Percentiles rank a stretch among this genome's conserved stretches.
Evolutionary conservation across 2,797 vertebrate genomes (phyloP).

Genomic region (Pampus argenteus): DNA sequence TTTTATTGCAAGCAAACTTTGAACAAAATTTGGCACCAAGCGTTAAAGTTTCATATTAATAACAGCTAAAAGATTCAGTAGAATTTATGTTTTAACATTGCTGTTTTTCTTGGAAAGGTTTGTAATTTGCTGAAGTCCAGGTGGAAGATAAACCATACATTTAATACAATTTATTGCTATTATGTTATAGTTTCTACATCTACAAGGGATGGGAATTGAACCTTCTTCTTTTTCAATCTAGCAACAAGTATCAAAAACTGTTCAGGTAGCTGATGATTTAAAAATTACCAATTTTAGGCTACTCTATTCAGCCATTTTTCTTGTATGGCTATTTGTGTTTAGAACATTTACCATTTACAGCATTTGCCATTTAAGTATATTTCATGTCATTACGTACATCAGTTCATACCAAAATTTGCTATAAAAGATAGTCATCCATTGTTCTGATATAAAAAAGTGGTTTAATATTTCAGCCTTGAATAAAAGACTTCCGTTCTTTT

Average conservation of each 20-base stretch:
- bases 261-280: no score
- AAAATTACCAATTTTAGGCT: neutral
- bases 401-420: constrained; percentile 32
- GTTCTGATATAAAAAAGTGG: constrained; percentile 58
- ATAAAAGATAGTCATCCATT: constrained; percentile 30
- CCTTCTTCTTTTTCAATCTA: neutral
- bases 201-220: neutral
- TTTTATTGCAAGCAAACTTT: neutral
- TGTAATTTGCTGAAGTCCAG: neutral
- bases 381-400: neutral
- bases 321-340: neutral
- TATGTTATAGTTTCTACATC: neutral
- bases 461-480: constrained; percentile 61
- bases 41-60: neutral
- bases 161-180: neutral
- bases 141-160: neutral
- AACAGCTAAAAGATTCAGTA: neutral
- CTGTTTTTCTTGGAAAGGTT: neutral
- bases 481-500: constrained; percentile 47
- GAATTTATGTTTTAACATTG: neutral
- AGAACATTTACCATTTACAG: no score
- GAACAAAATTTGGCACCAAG: neutral
- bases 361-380: neutral
- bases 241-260: neutral
- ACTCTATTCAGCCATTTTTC: neutral